phyloP scores from a whole-genome alignment of 2,888 invertebrate species.

The Netelia melanura region DNA sequence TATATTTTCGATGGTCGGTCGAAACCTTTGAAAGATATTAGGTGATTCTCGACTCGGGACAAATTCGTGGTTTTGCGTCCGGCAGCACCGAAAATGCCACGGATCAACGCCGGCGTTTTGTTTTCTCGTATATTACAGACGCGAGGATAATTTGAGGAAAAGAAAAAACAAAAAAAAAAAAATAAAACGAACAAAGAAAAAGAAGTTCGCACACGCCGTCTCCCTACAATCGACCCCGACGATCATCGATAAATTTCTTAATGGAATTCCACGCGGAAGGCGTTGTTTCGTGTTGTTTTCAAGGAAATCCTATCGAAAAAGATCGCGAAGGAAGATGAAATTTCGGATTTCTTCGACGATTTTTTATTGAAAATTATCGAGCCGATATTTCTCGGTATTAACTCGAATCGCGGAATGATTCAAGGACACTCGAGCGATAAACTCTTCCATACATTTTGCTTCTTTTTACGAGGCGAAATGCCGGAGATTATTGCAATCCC shows the following conservation, averaged over 20 bases:
- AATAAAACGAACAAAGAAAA: too few species aligned
- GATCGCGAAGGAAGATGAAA: constrained; percentile 14
- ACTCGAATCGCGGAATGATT: not conserved
- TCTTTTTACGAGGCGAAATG: not conserved
- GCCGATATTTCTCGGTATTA: constrained; percentile 1
- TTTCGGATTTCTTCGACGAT: not conserved
- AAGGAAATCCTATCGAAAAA: constrained; percentile 28
- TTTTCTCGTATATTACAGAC: constrained; percentile 25
- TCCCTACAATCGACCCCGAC: not conserved
- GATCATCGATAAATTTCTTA: constrained; percentile 29
- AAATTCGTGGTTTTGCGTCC: constrained; percentile 32
- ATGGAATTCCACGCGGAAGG: constrained; percentile 34
- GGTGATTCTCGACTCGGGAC: constrained; percentile 7
- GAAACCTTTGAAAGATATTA: constrained; percentile 39
- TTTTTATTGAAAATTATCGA: not conserved
- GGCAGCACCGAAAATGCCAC: constrained; percentile 24
- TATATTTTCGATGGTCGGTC: constrained; percentile 27
- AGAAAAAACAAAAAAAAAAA: too few species aligned
- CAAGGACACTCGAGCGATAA: not conserved
- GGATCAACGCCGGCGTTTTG: not conserved
- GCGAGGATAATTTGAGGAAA: constrained; percentile 32
- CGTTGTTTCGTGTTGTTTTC: constrained; percentile 5
- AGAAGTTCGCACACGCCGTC: constrained; percentile 20
- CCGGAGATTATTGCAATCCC: not conserved
- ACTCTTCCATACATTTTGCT: not conserved